Percentiles rank a stretch among this genome's conserved stretches.
Evolutionary conservation across 1,140 invertebrate species (phyloP).

Genomic region (Potamilus streckersoni): DNA sequence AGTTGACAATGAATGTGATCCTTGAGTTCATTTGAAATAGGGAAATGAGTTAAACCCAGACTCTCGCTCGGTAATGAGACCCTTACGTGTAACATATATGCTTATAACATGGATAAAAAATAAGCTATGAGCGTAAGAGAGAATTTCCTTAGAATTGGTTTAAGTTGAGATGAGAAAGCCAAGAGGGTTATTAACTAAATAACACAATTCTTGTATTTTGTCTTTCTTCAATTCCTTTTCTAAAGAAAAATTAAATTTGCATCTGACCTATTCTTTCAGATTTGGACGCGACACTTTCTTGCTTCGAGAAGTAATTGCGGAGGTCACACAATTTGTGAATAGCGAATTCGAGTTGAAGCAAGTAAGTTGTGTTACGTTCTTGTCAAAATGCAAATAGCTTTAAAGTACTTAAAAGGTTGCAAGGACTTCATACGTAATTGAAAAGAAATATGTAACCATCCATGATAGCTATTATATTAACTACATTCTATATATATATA

Average conservation of each 20-base stretch:
- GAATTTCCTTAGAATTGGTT: background rate
- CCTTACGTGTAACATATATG: too few species aligned
- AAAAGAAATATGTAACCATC: background rate
- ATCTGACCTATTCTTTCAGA: constrained; percentile 33
- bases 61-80: too few species aligned
- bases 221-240: background rate
- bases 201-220: too few species aligned
- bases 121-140: too few species aligned
- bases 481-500: background rate
- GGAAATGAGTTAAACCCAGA: too few species aligned
- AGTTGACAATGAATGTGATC: too few species aligned
- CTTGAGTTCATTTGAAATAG: too few species aligned
- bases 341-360: constrained; percentile 56
- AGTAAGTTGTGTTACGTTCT: constrained; percentile 28
- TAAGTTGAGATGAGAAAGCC: background rate
- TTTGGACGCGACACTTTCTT: constrained; percentile 58
- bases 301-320: constrained; percentile 53
- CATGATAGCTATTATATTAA: background rate
- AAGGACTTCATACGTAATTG: background rate
- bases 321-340: constrained; percentile 57
- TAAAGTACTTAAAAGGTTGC: background rate
- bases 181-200: too few species aligned
- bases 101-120: too few species aligned
- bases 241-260: background rate
- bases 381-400: background rate